These are phyloP conservation scores for Parapristionchus giblindavisi DNA, from an alignment of 2,888 invertebrate species.

Conservation along the genomic window DNA sequence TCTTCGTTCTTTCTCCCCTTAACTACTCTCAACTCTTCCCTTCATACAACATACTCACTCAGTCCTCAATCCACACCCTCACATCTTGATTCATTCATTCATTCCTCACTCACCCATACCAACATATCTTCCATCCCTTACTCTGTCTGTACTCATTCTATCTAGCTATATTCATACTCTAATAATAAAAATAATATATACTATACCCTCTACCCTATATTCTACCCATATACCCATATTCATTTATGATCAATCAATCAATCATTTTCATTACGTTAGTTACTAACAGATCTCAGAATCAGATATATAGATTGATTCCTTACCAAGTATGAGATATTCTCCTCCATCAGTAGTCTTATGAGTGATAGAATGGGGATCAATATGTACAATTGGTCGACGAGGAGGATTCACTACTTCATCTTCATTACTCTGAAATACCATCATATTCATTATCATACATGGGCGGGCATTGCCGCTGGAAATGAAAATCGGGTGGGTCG, in stretches of 20 bases:
- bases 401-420: constrained; percentile 44
- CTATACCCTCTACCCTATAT: too few relatives aligned
- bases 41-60: constrained; percentile 12
- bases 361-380: constrained; percentile 49
- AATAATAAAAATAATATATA: not conserved
- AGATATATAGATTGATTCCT: constrained; percentile 1
- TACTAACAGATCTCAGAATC: not conserved
- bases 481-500: too few relatives aligned
- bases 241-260: too few relatives aligned
- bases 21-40: constrained; percentile 9
- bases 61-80: not conserved
- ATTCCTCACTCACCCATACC: not conserved
- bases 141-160: not conserved
- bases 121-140: not conserved
- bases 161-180: not conserved
- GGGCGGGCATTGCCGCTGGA: too few relatives aligned
- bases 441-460: too few relatives aligned
- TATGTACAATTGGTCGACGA: constrained; percentile 46
- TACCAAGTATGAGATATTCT: constrained; percentile 57
- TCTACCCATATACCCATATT: too few relatives aligned
- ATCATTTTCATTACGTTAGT: too few relatives aligned
- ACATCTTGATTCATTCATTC: constrained; percentile 1
- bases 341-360: constrained; percentile 57
- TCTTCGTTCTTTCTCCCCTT: not conserved
- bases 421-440: too few relatives aligned